These are phyloP conservation scores for Hydractinia symbiolongicarpus DNA, from an alignment of 30 jellyfish, hydroid and myxozoan genomes.

Conservation along the genomic window DNA sequence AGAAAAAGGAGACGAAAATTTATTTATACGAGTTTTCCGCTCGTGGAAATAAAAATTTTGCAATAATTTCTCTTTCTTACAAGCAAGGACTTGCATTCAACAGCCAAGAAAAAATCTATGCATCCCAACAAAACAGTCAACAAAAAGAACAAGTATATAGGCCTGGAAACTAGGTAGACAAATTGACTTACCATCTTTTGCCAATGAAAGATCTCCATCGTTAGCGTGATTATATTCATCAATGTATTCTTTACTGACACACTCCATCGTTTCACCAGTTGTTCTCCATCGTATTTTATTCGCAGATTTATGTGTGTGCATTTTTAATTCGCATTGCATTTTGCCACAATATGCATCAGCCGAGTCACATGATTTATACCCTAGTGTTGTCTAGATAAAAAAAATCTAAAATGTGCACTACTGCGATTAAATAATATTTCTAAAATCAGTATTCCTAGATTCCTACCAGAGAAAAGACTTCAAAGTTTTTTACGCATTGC, in stretches of 20 bases:
- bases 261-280: neutral
- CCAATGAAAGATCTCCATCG: neutral
- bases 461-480: no score
- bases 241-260: neutral
- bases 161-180: no score
- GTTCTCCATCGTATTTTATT: conserved; percentile 1
- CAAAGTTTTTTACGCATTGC: no score
- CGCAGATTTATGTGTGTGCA: neutral
- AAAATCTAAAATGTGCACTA: neutral
- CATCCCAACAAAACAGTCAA: no score
- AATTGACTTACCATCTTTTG: conserved; percentile 3
- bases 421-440: no score
- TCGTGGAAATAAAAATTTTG: no score
- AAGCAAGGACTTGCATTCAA: no score
- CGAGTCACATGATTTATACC: neutral
- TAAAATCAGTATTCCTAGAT: no score
- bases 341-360: conserved; percentile 24
- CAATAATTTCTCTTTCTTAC: no score
- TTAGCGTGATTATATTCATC: neutral
- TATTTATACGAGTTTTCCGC: no score
- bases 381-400: neutral
- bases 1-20: neutral
- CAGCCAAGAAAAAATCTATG: no score
- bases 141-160: no score
- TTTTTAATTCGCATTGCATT: conserved; percentile 5